Evolutionary conservation across 2,797 vertebrate species (phyloP).

Genomic region (Melanotaenia pygmaea): DNA sequence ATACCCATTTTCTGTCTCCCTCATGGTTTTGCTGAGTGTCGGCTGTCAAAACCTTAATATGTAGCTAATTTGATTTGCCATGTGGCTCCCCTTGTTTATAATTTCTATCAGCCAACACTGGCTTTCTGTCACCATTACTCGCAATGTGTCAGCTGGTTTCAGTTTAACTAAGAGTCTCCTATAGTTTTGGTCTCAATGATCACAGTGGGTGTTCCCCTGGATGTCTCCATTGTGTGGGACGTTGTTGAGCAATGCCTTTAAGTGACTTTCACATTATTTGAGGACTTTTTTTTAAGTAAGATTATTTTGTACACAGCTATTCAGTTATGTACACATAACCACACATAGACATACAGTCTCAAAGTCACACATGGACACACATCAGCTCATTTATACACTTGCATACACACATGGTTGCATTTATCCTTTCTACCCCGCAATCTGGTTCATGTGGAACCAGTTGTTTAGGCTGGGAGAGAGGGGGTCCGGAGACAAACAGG

Average conservation of each 20-base stretch:
- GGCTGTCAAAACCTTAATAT: slow-evolving; percentile 43
- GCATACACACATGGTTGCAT: slow-evolving; percentile 80
- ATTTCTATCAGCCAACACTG: slow-evolving; percentile 40
- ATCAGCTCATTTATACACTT: slow-evolving; percentile 68
- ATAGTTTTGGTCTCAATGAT: slow-evolving; percentile 55
- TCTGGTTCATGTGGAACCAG: slow-evolving; percentile 80
- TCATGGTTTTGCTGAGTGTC: slow-evolving; percentile 26
- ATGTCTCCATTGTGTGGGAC: slow-evolving; percentile 48
- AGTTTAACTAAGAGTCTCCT: slow-evolving; percentile 44
- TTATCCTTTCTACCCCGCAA: slow-evolving; percentile 78
- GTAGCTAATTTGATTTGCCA: slow-evolving; percentile 41
- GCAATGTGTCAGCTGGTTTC: slow-evolving; percentile 31
- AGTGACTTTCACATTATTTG: slow-evolving; percentile 63
- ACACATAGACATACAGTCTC: slow-evolving; percentile 33
- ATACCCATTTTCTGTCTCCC: slow-evolving; percentile 40
- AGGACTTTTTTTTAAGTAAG: slow-evolving; percentile 25
- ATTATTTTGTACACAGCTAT: slow-evolving; percentile 32
- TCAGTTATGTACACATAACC: slow-evolving; percentile 51
- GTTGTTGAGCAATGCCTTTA: slow-evolving; percentile 45
- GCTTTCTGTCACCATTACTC: slow-evolving; percentile 30
- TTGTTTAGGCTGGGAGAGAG: slow-evolving; percentile 75
- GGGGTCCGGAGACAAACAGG: slow-evolving; percentile 79
- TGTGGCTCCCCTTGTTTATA: slow-evolving; percentile 50
- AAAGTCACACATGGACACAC: slow-evolving; percentile 28
- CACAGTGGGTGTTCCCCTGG: slow-evolving; percentile 69